These are phyloP conservation scores for Aromia moschata DNA, from an alignment of 2,888 invertebrate species.

Conservation along the genomic window DNA sequence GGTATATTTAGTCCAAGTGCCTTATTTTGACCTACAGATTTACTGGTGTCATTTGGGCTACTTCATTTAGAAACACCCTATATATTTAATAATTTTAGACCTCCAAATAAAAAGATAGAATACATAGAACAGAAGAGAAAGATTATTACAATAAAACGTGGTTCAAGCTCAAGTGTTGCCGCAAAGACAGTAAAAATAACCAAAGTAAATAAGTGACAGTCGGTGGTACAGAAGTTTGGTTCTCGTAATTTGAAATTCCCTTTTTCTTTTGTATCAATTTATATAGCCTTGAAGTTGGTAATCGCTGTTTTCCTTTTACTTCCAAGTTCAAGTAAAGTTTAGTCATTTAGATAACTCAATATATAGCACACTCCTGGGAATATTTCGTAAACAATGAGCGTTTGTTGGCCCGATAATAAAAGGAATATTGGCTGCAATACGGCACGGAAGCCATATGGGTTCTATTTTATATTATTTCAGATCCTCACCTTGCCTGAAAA, in stretches of 20 bases:
- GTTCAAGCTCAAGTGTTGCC: too few relatives aligned
- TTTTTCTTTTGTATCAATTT: constrained; percentile 3
- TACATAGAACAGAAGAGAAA: too few relatives aligned
- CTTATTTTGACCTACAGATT: too few relatives aligned
- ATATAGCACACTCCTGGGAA: constrained; percentile 13
- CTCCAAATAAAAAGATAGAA: too few relatives aligned
- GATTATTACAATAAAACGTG: too few relatives aligned
- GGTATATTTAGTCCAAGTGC: too few relatives aligned
- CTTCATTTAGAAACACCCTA: too few relatives aligned
- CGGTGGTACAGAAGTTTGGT: not conserved
- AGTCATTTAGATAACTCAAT: constrained; percentile 24
- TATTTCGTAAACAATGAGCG: constrained; percentile 6
- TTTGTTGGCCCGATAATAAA: not conserved
- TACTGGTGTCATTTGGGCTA: too few relatives aligned
- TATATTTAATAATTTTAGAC: too few relatives aligned
- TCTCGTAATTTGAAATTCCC: not conserved
- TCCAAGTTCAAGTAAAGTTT: constrained; percentile 18
- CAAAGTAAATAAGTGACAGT: not conserved
- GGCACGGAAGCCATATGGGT: not conserved
- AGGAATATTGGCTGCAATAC: not conserved
- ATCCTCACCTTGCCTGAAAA: too few relatives aligned
- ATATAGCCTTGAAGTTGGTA: constrained; percentile 9
- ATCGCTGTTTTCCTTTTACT: constrained; percentile 11
- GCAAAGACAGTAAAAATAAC: too few relatives aligned
- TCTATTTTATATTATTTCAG: not conserved